Conservation (phyloP, 2,888 invertebrate genomes). For the Exocentrus adspersus region DNA sequence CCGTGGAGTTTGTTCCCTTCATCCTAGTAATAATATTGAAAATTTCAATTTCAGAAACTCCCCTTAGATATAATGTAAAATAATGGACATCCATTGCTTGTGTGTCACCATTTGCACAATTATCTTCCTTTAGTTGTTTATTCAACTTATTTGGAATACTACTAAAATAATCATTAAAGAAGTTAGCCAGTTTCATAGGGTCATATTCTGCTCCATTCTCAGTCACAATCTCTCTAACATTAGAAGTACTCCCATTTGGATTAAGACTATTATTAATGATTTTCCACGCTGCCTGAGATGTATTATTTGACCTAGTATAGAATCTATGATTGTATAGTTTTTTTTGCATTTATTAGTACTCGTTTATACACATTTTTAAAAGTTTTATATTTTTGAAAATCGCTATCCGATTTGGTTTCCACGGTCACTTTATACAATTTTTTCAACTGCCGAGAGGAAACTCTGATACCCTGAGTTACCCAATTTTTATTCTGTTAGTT, state of each 20-base stretch:
- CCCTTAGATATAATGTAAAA: not conserved
- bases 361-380: not conserved
- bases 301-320: not conserved
- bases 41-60: not conserved
- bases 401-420: not conserved
- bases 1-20: not conserved
- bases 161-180: not conserved
- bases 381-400: not conserved
- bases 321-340: not conserved
- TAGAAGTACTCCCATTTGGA: not conserved
- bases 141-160: not conserved
- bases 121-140: not conserved
- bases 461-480: not conserved
- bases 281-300: not conserved
- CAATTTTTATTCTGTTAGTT: no score
- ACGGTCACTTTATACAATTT: not conserved
- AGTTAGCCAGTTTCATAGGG: not conserved
- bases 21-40: not conserved
- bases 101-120: not conserved
- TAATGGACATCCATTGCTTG: not conserved
- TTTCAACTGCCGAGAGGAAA: not conserved
- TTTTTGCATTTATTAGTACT: not conserved
- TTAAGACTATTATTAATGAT: not conserved
- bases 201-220: not conserved
- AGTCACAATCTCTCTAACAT: not conserved